Base-by-base conservation (phyloP, 1,140 invertebrate species). In the Matsumurasca onukii region DNA sequence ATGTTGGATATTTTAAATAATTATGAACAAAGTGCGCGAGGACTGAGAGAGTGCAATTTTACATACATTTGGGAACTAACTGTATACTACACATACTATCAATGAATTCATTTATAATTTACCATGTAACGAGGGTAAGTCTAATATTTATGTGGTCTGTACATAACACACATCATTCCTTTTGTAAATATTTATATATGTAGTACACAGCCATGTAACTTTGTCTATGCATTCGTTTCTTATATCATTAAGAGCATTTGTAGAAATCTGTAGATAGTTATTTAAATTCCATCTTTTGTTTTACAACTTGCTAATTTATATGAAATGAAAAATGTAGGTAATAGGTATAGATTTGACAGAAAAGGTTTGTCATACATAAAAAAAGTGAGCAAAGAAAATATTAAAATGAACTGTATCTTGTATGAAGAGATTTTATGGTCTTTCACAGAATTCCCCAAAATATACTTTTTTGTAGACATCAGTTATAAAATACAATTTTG, bases 231-330 rank as follows among this genome's bases (percentile, higher is more conserved):
- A 24, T 25, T 65, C 62, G 31, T 31, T 48, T 45, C 39, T 25
- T 31, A 17, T 25, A 22, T 15, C 62, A 39, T n/a, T 29, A 27
- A 9, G n/a, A 27, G 22, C 39, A 45, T 31, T n/a, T 65, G 62
- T 65, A 65, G 62, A 65, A 65, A 45, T 20, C 27, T 65, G 62
- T 65, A 65, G 62, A 65, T 65, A 65, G 39, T 65, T 48, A 27
- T 12, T 15, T 1, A 25, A 31, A 20, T 27, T n/a, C 31, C 9
- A 24, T 22, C 25, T 45, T 65, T 48, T 65, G 61, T 63, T 20
- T 45, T 45, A 65, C 17, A 20, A 39, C 15, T 65, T n/a, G 2
- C 34, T 24, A 48, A 31, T 29, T 15, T 3, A 20, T 51, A 12
- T 3, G n/a, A n/a, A n/a, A n/a, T n/a, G n/a, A n/a, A n/a, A n/a